Conservation (phyloP, 23 tunicate species). For the Corella eumyota region DNA sequence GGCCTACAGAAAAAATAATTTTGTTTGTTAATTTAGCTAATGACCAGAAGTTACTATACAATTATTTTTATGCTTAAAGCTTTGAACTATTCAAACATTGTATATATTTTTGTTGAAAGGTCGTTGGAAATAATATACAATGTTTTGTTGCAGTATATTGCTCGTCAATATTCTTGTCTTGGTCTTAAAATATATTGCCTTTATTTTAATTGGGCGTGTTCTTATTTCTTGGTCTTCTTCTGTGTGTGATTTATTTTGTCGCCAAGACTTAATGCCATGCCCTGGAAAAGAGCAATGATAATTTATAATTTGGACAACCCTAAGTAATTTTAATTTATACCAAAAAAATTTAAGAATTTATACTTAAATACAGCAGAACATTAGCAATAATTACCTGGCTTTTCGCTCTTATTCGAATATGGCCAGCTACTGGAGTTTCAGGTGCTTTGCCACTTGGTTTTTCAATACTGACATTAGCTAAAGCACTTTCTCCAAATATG, state of each 20-base stretch:
- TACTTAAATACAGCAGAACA: no score
- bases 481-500: conserved; percentile 91
- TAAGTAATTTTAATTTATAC: background rate
- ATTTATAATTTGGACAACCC: background rate
- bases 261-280: conserved; percentile 95
- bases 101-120: no score
- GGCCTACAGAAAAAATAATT: no score
- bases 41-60: no score
- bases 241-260: conserved; percentile 85
- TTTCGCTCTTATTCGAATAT: conserved; percentile 92
- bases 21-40: no score
- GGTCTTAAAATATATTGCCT: no score
- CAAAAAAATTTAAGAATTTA: background rate
- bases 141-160: no score
- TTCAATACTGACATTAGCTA: conserved; percentile 91
- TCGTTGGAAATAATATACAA: no score
- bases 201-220: no score
- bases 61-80: no score
- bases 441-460: conserved; percentile 56
- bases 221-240: conserved; percentile 46
- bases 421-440: conserved; percentile 68
- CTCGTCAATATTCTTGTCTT: no score
- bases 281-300: conserved; percentile 40
- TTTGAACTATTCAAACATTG: no score
- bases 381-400: conserved; percentile 88